A percentile compares a stretch with the other conserved stretches of the same genome.
These are phyloP conservation scores for Drosophila yakuba DNA, from an alignment of 1,140 invertebrate genomes.

Conservation along the genomic window DNA sequence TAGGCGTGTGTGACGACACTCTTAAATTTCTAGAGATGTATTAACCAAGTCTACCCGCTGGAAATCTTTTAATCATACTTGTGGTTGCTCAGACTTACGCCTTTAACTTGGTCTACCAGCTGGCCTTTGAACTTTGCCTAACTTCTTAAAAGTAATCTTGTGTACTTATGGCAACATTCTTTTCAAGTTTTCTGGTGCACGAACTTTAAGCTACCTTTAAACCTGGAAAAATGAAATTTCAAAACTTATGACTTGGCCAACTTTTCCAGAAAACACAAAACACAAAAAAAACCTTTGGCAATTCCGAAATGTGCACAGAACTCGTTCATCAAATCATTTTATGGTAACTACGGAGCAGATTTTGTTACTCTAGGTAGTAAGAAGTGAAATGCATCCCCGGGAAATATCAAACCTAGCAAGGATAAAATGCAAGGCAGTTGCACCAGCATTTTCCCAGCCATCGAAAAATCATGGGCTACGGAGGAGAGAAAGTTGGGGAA, in stretches of 20 bases:
- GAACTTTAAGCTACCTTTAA: slow-evolving; percentile 41
- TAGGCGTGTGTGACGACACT: neutral
- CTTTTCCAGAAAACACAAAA: slow-evolving; percentile 29
- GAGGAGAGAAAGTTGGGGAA: slow-evolving; percentile 47
- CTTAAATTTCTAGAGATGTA: too few species aligned
- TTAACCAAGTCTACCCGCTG: too few species aligned
- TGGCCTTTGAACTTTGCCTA: slow-evolving; percentile 28
- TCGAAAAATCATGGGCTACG: neutral
- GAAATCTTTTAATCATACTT: neutral
- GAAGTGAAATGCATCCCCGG: slow-evolving; percentile 24
- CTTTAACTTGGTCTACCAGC: neutral
- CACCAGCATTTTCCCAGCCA: slow-evolving; percentile 41
- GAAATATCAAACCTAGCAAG: slow-evolving; percentile 25
- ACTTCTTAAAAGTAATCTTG: slow-evolving; percentile 42
- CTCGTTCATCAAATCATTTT: slow-evolving; percentile 81
- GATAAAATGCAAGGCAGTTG: slow-evolving; percentile 37
- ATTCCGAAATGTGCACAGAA: slow-evolving; percentile 46
- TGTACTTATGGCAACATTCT: slow-evolving; percentile 31
- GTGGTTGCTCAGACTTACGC: neutral
- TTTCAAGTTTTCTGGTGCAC: slow-evolving; percentile 7
- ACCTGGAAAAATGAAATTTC: slow-evolving; percentile 35
- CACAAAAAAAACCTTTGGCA: slow-evolving; percentile 14
- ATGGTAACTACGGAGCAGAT: slow-evolving; percentile 62
- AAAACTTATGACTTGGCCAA: slow-evolving; percentile 44
- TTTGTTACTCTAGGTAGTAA: slow-evolving; percentile 16